These are phyloP conservation scores for Chaetoderma sp. DNA, from an alignment of 2,888 invertebrate species.

Conservation along the genomic window DNA sequence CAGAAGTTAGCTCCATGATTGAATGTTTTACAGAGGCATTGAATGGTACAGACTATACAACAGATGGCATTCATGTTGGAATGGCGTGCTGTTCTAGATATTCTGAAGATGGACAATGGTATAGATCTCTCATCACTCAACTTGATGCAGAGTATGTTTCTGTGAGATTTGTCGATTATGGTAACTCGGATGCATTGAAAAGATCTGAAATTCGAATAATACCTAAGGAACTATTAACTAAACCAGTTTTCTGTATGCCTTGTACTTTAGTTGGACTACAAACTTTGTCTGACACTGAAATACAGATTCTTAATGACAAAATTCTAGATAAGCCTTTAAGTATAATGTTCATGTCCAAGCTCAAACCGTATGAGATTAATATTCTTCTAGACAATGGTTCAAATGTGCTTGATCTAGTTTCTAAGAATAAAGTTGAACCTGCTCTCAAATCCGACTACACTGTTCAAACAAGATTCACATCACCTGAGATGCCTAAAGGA, in stretches of 20 bases:
- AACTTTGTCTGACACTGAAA: background rate
- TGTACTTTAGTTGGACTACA: background rate
- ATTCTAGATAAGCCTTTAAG: background rate
- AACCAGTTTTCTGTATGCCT: background rate
- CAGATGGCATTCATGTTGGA: no score
- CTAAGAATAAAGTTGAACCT: no score
- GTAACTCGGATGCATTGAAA: slow-evolving; percentile 66
- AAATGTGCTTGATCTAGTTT: background rate
- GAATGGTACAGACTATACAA: no score
- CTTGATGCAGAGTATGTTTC: slow-evolving; percentile 71
- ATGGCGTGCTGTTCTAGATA: slow-evolving; percentile 77
- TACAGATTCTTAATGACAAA: background rate
- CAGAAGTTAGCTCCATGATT: no score
- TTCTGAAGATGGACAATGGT: slow-evolving; percentile 77
- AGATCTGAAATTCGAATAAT: background rate
- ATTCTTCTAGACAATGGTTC: background rate
- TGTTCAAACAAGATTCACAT: no score
- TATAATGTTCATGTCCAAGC: background rate
- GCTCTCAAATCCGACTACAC: no score
- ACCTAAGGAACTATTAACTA: background rate
- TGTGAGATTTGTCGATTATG: slow-evolving; percentile 76
- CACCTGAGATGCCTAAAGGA: no score
- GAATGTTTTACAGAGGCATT: no score
- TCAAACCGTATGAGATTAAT: background rate
- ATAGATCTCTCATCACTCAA: slow-evolving; percentile 75